Conservation (phyloP, 1,140 invertebrate genomes). For the Lepidotrigona ventralis region DNA sequence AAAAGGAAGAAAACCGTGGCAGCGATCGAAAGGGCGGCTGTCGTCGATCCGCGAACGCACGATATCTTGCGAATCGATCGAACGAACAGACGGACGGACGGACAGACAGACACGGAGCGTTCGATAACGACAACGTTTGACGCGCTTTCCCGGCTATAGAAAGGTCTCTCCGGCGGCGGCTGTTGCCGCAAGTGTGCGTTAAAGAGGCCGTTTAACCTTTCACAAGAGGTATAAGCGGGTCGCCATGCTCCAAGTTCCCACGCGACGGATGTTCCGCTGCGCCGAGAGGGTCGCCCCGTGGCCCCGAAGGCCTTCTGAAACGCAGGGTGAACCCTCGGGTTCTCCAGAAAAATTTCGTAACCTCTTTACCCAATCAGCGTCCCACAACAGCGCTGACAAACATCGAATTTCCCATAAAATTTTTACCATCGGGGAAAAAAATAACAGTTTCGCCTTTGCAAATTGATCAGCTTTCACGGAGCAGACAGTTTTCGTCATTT, state of each 20-base stretch:
- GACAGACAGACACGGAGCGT: slow-evolving; percentile 42
- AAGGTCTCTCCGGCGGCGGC: slow-evolving; percentile 51
- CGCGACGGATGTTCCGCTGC: slow-evolving; percentile 62
- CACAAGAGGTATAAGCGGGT: slow-evolving; percentile 62
- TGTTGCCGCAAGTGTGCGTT: slow-evolving; percentile 63
- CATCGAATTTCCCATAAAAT: too few species aligned
- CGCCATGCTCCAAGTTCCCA: slow-evolving; percentile 67
- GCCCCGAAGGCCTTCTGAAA: background rate
- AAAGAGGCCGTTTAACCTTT: slow-evolving; percentile 72
- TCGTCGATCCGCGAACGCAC: slow-evolving; percentile 46
- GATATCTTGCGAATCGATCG: slow-evolving; percentile 58
- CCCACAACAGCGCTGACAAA: too few species aligned
- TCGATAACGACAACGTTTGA: slow-evolving; percentile 62
- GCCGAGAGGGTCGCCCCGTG: slow-evolving; percentile 6
- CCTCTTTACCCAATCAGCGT: background rate
- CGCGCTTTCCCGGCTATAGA: slow-evolving; percentile 62
- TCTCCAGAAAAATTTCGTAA: background rate
- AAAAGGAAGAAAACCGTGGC: slow-evolving; percentile 1
- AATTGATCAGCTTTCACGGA: too few species aligned
- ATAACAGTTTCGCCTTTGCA: too few species aligned
- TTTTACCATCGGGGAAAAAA: too few species aligned
- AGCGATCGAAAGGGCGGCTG: slow-evolving; percentile 13
- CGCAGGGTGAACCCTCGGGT: background rate
- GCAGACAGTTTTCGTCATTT: too few species aligned
- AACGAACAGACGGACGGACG: slow-evolving; percentile 43